A percentile compares a stretch with the other conserved stretches of the same genome.
phyloP scores from a whole-genome alignment of 2,888 invertebrate species.

The Himalopsyche japonica region DNA sequence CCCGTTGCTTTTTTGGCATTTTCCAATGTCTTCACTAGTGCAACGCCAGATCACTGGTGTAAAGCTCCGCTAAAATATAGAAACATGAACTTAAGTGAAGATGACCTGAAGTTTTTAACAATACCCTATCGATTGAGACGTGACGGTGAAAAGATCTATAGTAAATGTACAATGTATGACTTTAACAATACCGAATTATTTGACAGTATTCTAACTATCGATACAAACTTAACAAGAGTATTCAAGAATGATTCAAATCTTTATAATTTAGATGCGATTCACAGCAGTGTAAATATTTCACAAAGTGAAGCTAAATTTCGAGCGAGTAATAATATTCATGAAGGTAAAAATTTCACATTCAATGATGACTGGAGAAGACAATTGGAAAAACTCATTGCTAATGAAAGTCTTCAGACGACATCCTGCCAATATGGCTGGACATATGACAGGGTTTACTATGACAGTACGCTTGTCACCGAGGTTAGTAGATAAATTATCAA shows the following conservation, averaged over 20 bases:
- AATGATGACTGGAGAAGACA: constrained; percentile 28
- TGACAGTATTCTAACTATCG: neutral
- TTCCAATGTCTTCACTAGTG: constrained; percentile 71
- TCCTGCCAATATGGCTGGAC: constrained; percentile 64
- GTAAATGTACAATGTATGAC: constrained; percentile 59
- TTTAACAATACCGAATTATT: neutral
- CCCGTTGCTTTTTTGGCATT: constrained; percentile 69
- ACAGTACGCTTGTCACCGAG: constrained; percentile 67
- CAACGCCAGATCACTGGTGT: constrained; percentile 72
- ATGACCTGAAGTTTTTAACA: constrained; percentile 57
- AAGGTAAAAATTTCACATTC: neutral
- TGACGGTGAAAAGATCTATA: constrained; percentile 52
- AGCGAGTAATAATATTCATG: neutral
- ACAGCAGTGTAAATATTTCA: neutral
- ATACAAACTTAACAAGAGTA: neutral
- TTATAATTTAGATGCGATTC: neutral
- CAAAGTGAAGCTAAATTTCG: neutral
- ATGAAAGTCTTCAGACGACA: constrained; percentile 51
- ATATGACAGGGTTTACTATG: constrained; percentile 65
- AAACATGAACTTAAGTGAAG: constrained; percentile 53
- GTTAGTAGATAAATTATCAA: constrained; percentile 48
- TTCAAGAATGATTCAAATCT: neutral
- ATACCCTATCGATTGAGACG: constrained; percentile 53
- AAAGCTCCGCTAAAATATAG: constrained; percentile 60
- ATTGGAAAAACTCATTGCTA: constrained; percentile 41